Conservation (phyloP, 53 echinoderm and acorn worm species). For the Glandiceps talaboti region DNA sequence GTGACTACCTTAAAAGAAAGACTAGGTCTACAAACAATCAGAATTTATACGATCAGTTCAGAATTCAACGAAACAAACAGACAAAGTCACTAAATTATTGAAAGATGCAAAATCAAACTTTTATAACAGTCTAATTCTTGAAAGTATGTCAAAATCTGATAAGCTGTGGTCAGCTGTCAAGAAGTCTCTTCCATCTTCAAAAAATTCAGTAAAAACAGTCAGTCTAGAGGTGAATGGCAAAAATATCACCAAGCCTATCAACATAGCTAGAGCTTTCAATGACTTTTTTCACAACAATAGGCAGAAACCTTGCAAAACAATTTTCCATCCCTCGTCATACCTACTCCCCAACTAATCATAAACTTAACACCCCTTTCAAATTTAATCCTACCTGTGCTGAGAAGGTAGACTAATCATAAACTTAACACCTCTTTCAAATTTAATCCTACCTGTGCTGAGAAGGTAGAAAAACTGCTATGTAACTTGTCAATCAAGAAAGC, state of each 20-base stretch:
- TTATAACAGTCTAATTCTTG: neutral
- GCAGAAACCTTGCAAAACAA: neutral
- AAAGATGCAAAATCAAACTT: neutral
- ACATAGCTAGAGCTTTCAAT: neutral
- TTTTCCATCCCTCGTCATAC: neutral
- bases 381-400: neutral
- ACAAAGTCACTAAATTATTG: neutral
- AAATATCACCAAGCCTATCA: neutral
- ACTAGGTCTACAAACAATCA: neutral
- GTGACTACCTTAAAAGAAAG: neutral
- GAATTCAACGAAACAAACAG: neutral
- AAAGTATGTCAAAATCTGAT: neutral
- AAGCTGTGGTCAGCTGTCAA: neutral
- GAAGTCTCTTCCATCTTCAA: neutral
- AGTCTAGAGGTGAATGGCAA: neutral
- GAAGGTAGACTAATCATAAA: too few relatives aligned
- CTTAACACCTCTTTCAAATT: too few relatives aligned
- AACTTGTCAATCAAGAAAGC: neutral
- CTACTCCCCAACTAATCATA: neutral
- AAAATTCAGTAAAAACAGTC: neutral
- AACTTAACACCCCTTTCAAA: neutral
- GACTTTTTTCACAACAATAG: neutral
- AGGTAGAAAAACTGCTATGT: neutral
- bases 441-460: neutral
- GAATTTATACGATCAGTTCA: neutral